Evolutionary conservation across 2,113 vertebrate genomes (phyloP), one percentile per base, ranked within the genome.

Genomic region (Urocynchramus pylzowi): DNA sequence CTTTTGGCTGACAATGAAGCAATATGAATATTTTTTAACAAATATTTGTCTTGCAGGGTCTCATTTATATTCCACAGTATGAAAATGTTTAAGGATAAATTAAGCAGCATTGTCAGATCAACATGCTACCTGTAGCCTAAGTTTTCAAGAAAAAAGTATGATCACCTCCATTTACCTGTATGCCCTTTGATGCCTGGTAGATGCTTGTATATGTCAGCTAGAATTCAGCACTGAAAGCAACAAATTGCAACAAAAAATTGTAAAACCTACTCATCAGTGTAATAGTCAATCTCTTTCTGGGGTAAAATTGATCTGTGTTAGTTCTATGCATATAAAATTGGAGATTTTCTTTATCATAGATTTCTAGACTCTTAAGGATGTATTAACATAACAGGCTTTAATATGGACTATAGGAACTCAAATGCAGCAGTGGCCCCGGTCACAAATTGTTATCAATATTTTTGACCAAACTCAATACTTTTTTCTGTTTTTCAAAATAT

Each of bases 1-100:
- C 83, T 94, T 89, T 97, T 97, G 96, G 96, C 96, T 96, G 92
- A 96, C 92, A 95, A 94, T 93, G 74, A 97, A 78, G 90, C 52
- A 95, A 89, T 82, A 94, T 92, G 95, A 96, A 31, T 92, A 41
- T 90, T 80, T 94, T 93, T 93, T 84, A 71, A 30, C 85, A 96
- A 97, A 96, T 96, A 96, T 96, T 96, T 97, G 52, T 96, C 96
- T 97, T 90, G 83, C 88, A 94, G 60, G 31, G 57, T 53, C 90
- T 96, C 83, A 79, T 96, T 96, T 92, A 45, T 92, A 79, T 92
- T 78, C 60, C 7, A 12, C 73, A 57, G 23, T 73, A 61, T 63
- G 89, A 95, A 95, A 95, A 93, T 90, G 68, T 92, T 95, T 94
- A 59, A 90, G 47, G 31, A 64, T 95, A 92, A 95, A 86, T 93